These are phyloP conservation scores for Idaea biselata DNA, from an alignment of 2,888 invertebrate species.

Conservation along the genomic window DNA sequence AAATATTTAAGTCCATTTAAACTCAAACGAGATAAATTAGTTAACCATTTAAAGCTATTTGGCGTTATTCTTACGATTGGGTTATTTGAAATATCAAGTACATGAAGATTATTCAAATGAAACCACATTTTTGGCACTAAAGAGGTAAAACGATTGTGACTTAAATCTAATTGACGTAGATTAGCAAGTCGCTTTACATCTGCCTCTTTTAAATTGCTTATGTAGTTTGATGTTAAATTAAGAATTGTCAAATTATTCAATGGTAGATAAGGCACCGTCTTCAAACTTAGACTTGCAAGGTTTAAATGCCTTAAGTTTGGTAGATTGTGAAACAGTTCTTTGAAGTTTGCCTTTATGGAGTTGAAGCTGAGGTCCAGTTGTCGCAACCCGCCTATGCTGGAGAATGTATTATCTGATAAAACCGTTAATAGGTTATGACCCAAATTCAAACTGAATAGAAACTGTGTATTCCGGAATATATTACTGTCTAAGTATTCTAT, in stretches of 20 bases:
- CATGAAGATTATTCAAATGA: constrained; percentile 85
- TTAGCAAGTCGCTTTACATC: constrained; percentile 86
- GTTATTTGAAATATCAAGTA: constrained; percentile 90
- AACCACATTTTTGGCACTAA: constrained; percentile 88
- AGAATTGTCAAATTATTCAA: constrained; percentile 88
- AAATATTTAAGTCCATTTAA: constrained; percentile 87
- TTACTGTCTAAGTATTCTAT: constrained; percentile 93
- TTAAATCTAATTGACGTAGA: constrained; percentile 87
- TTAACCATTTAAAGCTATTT: constrained; percentile 86
- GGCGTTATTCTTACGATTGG: constrained; percentile 87
- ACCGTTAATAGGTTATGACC: constrained; percentile 91
- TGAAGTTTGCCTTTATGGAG: constrained; percentile 90
- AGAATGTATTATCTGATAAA: constrained; percentile 93
- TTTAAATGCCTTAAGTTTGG: constrained; percentile 89
- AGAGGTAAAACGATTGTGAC: constrained; percentile 87
- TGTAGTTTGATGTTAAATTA: constrained; percentile 89
- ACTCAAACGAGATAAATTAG: constrained; percentile 86
- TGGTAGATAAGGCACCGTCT: constrained; percentile 87
- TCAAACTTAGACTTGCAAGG: constrained; percentile 88
- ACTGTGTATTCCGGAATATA: constrained; percentile 91
- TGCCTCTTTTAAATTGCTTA: constrained; percentile 85
- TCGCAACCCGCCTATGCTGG: constrained; percentile 88
- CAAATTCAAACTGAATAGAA: constrained; percentile 87
- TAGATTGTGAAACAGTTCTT: constrained; percentile 92
- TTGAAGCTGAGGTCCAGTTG: constrained; percentile 90